Conservation (phyloP, 2,888 invertebrate species). For the Andrena fulva region DNA sequence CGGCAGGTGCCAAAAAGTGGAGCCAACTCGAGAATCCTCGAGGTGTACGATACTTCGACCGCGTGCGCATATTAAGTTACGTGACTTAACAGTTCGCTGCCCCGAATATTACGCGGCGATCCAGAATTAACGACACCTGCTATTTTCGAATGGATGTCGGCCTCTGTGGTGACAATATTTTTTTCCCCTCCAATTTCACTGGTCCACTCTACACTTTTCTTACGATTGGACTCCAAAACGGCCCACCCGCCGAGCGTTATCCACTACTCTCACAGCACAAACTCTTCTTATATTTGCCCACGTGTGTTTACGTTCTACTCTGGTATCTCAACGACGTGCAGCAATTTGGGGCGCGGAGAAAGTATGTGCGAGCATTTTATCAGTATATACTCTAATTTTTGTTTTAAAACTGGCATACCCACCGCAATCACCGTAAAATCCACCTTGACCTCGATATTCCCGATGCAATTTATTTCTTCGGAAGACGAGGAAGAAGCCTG, state of each 20-base stretch:
- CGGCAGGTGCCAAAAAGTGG: slow-evolving; percentile 62
- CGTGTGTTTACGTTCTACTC: not conserved
- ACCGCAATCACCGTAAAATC: not conserved
- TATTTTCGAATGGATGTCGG: slow-evolving; percentile 60
- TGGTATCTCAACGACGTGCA: not conserved
- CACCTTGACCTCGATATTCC: not conserved
- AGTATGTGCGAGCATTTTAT: not conserved
- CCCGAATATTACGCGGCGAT: slow-evolving; percentile 58
- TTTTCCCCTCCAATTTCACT: slow-evolving; percentile 20
- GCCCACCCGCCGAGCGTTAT: slow-evolving; percentile 14
- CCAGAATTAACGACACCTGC: slow-evolving; percentile 66
- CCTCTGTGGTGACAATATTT: slow-evolving; percentile 50
- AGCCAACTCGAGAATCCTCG: slow-evolving; percentile 52
- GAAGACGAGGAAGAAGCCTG: not conserved
- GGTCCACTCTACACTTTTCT: not conserved
- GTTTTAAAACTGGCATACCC: not conserved
- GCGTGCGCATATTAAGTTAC: slow-evolving; percentile 61
- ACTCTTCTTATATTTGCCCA: not conserved
- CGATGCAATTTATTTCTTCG: not conserved
- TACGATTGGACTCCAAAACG: not conserved
- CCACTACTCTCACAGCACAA: slow-evolving; percentile 8
- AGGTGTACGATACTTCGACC: slow-evolving; percentile 26
- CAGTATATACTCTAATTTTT: not conserved
- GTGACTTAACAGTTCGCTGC: slow-evolving; percentile 64
- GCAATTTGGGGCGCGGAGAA: not conserved